Base-by-base conservation (phyloP, 1,140 invertebrate species). In the Achatina immaculata region DNA sequence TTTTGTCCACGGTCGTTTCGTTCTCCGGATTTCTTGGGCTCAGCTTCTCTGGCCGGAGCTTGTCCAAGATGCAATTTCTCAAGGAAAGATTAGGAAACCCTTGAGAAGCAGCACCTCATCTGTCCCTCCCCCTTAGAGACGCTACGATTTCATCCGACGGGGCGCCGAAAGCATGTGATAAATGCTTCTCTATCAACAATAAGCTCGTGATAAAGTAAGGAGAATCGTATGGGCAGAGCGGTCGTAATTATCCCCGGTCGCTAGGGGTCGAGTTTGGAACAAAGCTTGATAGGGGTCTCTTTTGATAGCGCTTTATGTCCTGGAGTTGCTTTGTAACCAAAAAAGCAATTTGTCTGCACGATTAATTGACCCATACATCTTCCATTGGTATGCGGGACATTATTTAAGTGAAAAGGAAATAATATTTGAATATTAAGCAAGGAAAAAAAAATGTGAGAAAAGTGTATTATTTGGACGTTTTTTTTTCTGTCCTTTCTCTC, bases 151-250 rank as follows among this genome's bases (percentile, higher is more conserved):
- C 65, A 21, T 24, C 24, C 4, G 31, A 68, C 36, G 4, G 65
- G 28, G 28, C 4, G 9, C 1, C 4, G 38, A 38, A 34, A 68
- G 65, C 28, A 40, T 3, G n/a, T 68, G 65, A 68, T 68, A 38
- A 40, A 68, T 19, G 36, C n/a, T 19, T 14, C 2, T 31, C 65
- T 34, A 68, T 68, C 65, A 68, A 40, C 34, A 68, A 24, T 68
- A 68, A 68, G 65, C 65, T 68, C 7, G 9, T 68, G 65, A 68
- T 68, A 68, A 68, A 68, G 31, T 68, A 4, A 24, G 14, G 31
- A 7, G 24, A n/a, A 11, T 40, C 65, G 14, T 68, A 38, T 34
- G 38, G 65, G 31, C 65, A 38, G 65, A 68, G 6, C 14, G 21
- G n/a, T 55, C 51, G 24, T 55, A 55, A 55, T 55, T 55, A 55